phyloP scores from a whole-genome alignment of 2,888 invertebrate genomes.

The Stegophylla sp. region DNA sequence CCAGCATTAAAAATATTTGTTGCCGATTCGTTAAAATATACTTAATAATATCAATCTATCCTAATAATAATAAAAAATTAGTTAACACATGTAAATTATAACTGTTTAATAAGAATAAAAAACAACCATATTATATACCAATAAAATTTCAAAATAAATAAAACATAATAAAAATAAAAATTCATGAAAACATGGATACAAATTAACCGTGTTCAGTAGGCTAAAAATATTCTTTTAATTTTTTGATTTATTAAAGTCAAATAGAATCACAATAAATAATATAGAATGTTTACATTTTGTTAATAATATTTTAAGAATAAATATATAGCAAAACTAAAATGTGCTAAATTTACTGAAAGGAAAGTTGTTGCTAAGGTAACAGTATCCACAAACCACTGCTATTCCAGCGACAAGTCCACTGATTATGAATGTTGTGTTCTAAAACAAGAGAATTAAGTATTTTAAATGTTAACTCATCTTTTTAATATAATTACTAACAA shows the following conservation, averaged over 20 bases:
- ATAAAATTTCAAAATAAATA: not conserved
- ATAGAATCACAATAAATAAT: not conserved
- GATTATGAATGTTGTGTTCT: conserved; percentile 36
- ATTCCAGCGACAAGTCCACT: conserved; percentile 53
- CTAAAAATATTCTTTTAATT: no score
- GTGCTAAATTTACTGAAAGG: conserved; percentile 40
- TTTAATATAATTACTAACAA: not conserved
- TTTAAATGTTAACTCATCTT: not conserved
- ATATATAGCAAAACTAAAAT: conserved; percentile 23
- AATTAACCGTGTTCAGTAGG: no score
- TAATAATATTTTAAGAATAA: not conserved
- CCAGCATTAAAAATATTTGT: no score
- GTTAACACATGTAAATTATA: not conserved
- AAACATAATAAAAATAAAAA: not conserved
- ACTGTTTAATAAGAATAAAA: not conserved
- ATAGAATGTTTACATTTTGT: not conserved
- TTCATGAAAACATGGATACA: not conserved
- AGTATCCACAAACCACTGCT: conserved; percentile 48
- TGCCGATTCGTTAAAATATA: no score
- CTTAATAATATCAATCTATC: not conserved
- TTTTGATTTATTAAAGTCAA: not conserved
- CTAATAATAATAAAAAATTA: no score
- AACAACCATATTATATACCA: conserved; percentile 4
- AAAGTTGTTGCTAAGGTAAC: conserved; percentile 41
- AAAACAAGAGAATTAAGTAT: conserved; percentile 27